Base-by-base conservation (phyloP, 2,888 invertebrate species). In the Keiferia lycopersicella region DNA sequence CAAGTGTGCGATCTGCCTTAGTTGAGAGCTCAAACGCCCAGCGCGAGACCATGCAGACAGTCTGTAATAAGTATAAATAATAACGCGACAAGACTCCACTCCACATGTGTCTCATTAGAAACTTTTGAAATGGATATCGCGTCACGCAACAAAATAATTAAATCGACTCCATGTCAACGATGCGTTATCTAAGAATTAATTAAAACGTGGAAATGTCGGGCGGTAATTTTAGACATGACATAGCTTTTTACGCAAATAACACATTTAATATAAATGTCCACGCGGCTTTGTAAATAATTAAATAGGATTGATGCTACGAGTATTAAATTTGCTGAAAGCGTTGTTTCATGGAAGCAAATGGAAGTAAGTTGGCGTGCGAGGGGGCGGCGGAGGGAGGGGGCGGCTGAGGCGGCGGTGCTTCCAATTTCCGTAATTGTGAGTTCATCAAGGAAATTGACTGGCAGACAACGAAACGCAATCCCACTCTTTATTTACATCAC, bases 391-490 rank as follows among this genome's bases (percentile, higher is more conserved):
- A 62, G 66, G 65, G 30, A 8, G 20, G 20, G 16, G 50, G 68
- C 65, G 73, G 58, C 51, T 63, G 57, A 63, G 66, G 66, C 58
- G 66, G 68, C 70, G 73, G 76, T 81, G 74, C 78, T 83, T 83
- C 79, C 84, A 87, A 89, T 89, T 88, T 89, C 86, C 87, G 85
- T 88, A 87, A 89, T 87, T 87, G 87, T 87, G 81, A 86, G 80
- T 87, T 88, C 86, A 88, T 89, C 87, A 87, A 87, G 86, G 87
- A 88, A 89, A 88, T 88, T 88, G 88, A 86, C 82, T 84, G 78
- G 79, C 80, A 84, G 85, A 83, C 83, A 82, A 80, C 80, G 80
- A 78, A 77, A 79, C 77, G 79, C 80, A 79, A 81, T 81, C 76
- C 76, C 77, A 80, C 77, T 83, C 77, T 79, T 80, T 82, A 82